phyloP scores from a whole-genome alignment of 2,113 vertebrate genomes.

The Harpagus bidentatus region DNA sequence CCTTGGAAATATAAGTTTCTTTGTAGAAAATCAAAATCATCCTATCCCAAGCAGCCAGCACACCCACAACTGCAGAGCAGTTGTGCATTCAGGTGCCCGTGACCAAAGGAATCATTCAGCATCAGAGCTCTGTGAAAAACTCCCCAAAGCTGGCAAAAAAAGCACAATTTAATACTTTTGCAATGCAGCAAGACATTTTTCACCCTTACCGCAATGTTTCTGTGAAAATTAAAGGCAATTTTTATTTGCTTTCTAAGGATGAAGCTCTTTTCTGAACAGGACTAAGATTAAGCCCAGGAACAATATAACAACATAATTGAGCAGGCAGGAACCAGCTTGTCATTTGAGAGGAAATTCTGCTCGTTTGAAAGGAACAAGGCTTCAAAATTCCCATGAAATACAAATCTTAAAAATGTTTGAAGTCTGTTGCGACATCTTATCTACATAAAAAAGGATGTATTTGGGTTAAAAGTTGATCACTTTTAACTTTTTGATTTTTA shows the following conservation, averaged over 20 bases:
- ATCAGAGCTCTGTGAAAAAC: not conserved
- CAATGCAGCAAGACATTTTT: conserved; percentile 8
- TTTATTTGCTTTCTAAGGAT: not conserved
- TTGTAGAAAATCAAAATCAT: not conserved
- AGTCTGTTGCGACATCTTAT: not conserved
- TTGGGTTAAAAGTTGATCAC: not conserved
- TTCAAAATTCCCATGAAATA: not conserved
- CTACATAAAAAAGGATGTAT: not conserved
- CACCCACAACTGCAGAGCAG: not conserved
- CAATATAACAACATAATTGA: not conserved
- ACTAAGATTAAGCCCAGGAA: not conserved
- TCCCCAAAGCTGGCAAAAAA: not conserved
- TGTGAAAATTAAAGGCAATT: not conserved
- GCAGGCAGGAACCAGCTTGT: not conserved
- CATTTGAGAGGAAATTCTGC: not conserved
- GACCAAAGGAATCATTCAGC: not conserved
- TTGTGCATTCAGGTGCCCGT: not conserved
- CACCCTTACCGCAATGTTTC: not conserved
- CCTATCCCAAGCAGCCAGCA: not conserved
- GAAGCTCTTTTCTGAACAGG: not conserved
- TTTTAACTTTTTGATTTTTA: not conserved
- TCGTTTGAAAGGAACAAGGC: not conserved
- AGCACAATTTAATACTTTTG: conserved; percentile 15
- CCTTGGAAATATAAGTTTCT: not conserved
- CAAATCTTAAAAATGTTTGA: not conserved